These are phyloP conservation scores for Spisula subtruncata DNA, from an alignment of 2,888 invertebrate species.

Conservation along the genomic window DNA sequence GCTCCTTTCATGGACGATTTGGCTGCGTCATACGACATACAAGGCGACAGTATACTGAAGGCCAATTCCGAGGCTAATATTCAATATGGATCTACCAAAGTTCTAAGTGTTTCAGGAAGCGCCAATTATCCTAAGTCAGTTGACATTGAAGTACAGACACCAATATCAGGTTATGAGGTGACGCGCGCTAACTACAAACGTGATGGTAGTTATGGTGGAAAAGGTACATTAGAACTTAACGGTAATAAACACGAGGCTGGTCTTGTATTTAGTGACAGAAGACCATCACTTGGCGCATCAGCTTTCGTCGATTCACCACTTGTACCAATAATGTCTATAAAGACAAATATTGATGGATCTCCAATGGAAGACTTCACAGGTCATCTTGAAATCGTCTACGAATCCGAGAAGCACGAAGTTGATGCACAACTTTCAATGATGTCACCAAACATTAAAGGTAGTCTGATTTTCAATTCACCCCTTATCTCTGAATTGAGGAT, in stretches of 20 bases:
- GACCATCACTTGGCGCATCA: neutral
- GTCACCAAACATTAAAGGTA: neutral
- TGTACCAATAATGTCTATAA: constrained; percentile 27
- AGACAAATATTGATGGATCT: constrained; percentile 1
- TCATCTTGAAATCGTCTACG: neutral
- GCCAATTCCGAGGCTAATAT: neutral
- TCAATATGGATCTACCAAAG: constrained; percentile 18
- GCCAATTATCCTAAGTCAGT: constrained; percentile 5
- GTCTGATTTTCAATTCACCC: neutral
- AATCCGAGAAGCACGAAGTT: constrained; percentile 3
- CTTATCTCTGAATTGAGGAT: constrained; percentile 12
- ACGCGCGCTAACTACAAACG: constrained; percentile 12
- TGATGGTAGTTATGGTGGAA: constrained; percentile 29
- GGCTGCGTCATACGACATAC: constrained; percentile 14
- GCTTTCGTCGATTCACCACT: constrained; percentile 21
- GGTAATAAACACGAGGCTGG: constrained; percentile 22
- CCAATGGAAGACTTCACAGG: constrained; percentile 18
- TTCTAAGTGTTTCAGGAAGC: constrained; percentile 12
- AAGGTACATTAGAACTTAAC: constrained; percentile 11
- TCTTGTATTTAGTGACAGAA: neutral
- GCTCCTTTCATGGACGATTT: constrained; percentile 31
- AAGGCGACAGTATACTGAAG: constrained; percentile 6
- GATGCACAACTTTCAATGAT: constrained; percentile 5
- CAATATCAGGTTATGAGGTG: constrained; percentile 19
- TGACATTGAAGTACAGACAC: constrained; percentile 12